Evolutionary conservation across 2,797 vertebrate genomes (phyloP).

Genomic region (Psittacula derbiana): DNA sequence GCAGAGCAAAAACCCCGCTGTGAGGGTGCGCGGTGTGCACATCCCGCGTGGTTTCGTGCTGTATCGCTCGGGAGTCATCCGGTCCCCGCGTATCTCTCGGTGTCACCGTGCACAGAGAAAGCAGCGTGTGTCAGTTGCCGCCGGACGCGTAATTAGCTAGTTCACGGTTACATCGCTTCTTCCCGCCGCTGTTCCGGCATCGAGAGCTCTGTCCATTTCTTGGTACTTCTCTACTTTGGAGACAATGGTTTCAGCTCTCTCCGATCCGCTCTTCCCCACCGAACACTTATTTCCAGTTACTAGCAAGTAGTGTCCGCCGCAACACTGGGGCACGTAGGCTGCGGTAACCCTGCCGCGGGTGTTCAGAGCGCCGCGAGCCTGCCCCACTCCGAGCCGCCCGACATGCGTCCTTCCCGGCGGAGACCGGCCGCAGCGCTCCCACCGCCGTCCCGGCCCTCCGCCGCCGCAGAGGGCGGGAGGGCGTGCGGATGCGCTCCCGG

Average conservation of each 20-base stretch:
- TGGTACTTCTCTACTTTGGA: background rate
- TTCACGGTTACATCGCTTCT: background rate
- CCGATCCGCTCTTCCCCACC: background rate
- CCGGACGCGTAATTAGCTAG: background rate
- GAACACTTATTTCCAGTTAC: background rate
- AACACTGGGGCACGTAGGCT: background rate
- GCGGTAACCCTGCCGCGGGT: background rate
- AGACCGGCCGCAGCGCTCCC: background rate
- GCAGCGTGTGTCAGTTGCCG: background rate
- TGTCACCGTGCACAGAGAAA: background rate
- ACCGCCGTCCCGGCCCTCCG: background rate
- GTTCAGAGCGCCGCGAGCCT: too few relatives aligned
- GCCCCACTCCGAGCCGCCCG: background rate
- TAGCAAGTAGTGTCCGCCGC: constrained; percentile 39
- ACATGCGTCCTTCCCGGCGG: background rate
- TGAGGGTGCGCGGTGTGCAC: background rate
- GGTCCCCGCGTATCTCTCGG: background rate
- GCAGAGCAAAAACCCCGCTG: background rate
- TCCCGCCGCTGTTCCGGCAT: background rate
- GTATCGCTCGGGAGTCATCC: background rate
- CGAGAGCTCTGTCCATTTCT: background rate
- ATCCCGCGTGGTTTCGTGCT: background rate
- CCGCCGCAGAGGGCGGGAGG: background rate
- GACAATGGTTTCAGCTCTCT: background rate
- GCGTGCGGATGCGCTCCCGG: background rate